Base-by-base conservation (phyloP, 2,888 invertebrate species). In the Liposcelis brunnea region DNA sequence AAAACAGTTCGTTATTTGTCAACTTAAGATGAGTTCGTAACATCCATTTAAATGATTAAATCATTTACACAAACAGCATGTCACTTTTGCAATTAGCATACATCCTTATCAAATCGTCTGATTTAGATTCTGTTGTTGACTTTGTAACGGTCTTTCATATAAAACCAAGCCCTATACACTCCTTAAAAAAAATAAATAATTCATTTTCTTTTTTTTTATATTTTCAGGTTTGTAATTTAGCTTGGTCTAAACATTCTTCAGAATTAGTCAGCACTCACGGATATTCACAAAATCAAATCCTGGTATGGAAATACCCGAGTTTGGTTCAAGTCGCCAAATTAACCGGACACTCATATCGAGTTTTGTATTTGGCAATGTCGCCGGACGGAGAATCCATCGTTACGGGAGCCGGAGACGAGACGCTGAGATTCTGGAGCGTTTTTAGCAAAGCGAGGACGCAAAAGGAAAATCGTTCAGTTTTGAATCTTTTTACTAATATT, bases 321-420 rank as follows among this genome's bases (percentile, higher is more conserved):
- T 69, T 98, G 51, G 89, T 90, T 16, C 55, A 55, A 44, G 93
- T 97, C 49, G 95, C 95, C 37, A 95, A 95, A 62, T 67, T 97
- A 50, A 94, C 94, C 0, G 97, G 97, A 0, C 97, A 97, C 62
- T 90, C 93, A 19, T 93, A 89, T 63, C 71, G 97, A 52, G 97
- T 98, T 2, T 69, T 98, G 1, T 97, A 97, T 64, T 66, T 97
- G 55, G 95, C 97, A 0, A 75, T 97, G 63, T 95, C 94, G 2
- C 97, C 97, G 0, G 95, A 95, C 62, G 97, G 97, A 31, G 95
- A 97, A 62, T 91, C 95, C 2, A 97, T 98, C 52, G 97, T 98
- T 0, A 98, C 97, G 0, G 97, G 97, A 19, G 97, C 97, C 1
- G 97, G 97, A 0, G 97, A 97, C 64, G 97, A 97, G 62, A 98